These are phyloP conservation scores for Sinonovacula constricta DNA, from an alignment of 1,140 invertebrate genomes.

Conservation along the genomic window DNA sequence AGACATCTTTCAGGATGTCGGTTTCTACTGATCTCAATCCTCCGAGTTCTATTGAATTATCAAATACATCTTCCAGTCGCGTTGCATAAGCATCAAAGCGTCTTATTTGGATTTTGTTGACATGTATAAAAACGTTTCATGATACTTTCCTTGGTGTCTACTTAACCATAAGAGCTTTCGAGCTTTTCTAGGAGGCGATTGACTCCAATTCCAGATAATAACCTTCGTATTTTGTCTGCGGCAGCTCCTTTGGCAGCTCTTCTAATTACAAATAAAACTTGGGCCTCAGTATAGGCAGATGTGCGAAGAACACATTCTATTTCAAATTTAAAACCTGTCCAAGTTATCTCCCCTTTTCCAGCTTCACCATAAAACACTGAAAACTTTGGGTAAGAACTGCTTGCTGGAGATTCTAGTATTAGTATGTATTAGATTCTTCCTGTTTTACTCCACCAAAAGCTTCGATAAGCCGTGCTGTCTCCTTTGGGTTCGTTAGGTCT, in stretches of 20 bases:
- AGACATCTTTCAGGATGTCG: conserved; percentile 12
- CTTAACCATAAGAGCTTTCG: conserved; percentile 27
- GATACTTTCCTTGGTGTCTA: conserved; percentile 17
- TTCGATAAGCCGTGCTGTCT: too few species aligned
- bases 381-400: conserved; percentile 10
- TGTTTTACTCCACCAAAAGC: too few species aligned
- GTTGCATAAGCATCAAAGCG: conserved; percentile 16
- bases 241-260: conserved; percentile 18
- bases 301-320: neutral
- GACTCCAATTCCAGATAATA: neutral
- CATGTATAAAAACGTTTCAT: conserved; percentile 32
- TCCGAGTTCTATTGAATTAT: conserved; percentile 15
- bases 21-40: conserved; percentile 6
- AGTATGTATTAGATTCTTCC: too few species aligned
- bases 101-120: conserved; percentile 7
- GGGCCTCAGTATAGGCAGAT: neutral
- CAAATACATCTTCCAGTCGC: conserved; percentile 24
- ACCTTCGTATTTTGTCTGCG: conserved; percentile 21
- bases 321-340: conserved; percentile 26
- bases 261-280: conserved; percentile 13
- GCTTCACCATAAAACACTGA: conserved; percentile 30
- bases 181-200: conserved; percentile 11
- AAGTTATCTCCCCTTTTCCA: conserved; percentile 27
- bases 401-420: neutral
- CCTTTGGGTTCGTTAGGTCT: too few species aligned